These are phyloP conservation scores for Andrena trimmerana DNA, from an alignment of 2,888 invertebrate genomes.

Conservation along the genomic window DNA sequence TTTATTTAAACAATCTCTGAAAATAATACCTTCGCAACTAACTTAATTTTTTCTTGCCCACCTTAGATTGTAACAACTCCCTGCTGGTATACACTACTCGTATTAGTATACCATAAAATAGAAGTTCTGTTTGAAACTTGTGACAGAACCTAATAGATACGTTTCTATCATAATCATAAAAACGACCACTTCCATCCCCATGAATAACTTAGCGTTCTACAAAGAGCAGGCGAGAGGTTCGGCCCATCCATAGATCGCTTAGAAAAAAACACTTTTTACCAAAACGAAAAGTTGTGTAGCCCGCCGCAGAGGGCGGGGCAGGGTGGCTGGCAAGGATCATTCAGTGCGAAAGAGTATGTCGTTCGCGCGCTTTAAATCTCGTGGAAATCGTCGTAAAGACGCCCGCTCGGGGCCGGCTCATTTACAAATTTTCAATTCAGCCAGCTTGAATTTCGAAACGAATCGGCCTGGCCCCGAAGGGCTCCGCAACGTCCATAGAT, in stretches of 20 bases:
- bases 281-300: conserved; percentile 42
- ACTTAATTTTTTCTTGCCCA: no score
- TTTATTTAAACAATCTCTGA: no score
- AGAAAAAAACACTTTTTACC: background rate
- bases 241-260: background rate
- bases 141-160: background rate
- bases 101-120: no score
- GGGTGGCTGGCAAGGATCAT: conserved; percentile 23
- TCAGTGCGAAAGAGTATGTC: conserved; percentile 41
- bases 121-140: no score
- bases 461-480: conserved; percentile 31
- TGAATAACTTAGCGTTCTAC: background rate
- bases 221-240: background rate
- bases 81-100: no score
- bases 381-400: conserved; percentile 50
- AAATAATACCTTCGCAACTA: no score
- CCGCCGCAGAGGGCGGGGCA: conserved; percentile 27
- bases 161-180: background rate
- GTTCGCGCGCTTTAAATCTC: conserved; percentile 55
- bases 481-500: conserved; percentile 57
- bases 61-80: no score
- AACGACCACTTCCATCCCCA: background rate
- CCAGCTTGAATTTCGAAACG: conserved; percentile 44
- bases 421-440: conserved; percentile 72
- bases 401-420: conserved; percentile 44